These are phyloP conservation scores for Odontothrips loti DNA, from an alignment of 2,888 invertebrate genomes.

Conservation along the genomic window DNA sequence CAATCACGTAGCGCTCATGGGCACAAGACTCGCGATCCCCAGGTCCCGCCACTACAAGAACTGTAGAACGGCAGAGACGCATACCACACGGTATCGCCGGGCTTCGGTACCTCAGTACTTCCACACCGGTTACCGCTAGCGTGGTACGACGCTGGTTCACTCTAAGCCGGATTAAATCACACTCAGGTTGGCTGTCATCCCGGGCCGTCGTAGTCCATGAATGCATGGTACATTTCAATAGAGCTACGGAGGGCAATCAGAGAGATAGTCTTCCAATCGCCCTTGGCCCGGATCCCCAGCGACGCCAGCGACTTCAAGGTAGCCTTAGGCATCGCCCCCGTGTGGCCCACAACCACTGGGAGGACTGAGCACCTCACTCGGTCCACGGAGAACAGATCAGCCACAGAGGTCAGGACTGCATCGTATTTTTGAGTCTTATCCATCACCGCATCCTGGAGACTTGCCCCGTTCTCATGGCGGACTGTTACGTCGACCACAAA, in stretches of 20 bases:
- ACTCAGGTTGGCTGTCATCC: too few species aligned
- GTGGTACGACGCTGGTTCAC: too few species aligned
- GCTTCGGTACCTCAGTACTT: too few species aligned
- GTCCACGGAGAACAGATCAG: too few species aligned
- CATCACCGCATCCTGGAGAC: slow-evolving; percentile 38
- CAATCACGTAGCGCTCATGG: too few species aligned
- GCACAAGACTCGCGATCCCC: too few species aligned
- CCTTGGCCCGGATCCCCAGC: slow-evolving; percentile 38
- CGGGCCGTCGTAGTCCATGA: slow-evolving; percentile 41
- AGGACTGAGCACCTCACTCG: too few species aligned
- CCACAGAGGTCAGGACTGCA: slow-evolving; percentile 34
- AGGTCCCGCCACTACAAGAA: too few species aligned
- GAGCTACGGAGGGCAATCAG: slow-evolving; percentile 41
- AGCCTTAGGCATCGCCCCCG: slow-evolving; percentile 42
- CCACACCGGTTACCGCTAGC: too few species aligned
- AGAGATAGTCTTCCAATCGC: slow-evolving; percentile 39
- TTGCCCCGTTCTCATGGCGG: slow-evolving; percentile 37
- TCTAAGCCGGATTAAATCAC: too few species aligned
- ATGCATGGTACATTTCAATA: slow-evolving; percentile 41
- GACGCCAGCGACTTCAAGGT: slow-evolving; percentile 38
- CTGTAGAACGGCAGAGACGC: too few species aligned
- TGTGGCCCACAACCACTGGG: slow-evolving; percentile 43
- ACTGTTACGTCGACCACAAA: slow-evolving; percentile 42
- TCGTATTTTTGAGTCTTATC: slow-evolving; percentile 41
- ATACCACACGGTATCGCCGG: too few species aligned